A percentile compares a stretch with the other conserved stretches of the same genome.
phyloP scores from a whole-genome alignment of 2,888 invertebrate genomes.

The Mesopsocus fuscifrons region DNA sequence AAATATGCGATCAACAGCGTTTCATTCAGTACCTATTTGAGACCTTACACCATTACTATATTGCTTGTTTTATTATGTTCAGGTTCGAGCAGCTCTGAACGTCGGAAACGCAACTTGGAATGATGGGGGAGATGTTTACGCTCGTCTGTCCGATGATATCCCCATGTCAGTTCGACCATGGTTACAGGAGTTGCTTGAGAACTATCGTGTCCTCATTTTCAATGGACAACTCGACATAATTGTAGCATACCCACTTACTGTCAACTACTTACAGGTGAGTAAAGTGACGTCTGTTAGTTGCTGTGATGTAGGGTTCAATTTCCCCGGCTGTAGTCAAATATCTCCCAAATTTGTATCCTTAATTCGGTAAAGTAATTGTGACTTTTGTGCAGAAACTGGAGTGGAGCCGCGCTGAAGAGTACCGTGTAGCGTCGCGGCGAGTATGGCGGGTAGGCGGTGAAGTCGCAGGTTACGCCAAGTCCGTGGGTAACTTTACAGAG shows the following conservation, averaged over 20 bases:
- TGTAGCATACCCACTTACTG: conserved; percentile 66
- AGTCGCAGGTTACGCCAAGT: conserved; percentile 57
- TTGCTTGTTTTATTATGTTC: too few relatives aligned
- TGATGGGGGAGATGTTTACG: conserved; percentile 42
- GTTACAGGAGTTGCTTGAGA: conserved; percentile 39
- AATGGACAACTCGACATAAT: conserved; percentile 86
- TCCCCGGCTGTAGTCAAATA: too few relatives aligned
- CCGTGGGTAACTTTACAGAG: conserved; percentile 49
- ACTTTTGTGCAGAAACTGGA: conserved; percentile 41
- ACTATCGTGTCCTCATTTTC: conserved; percentile 56
- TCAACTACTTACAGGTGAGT: conserved; percentile 40
- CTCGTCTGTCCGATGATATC: conserved; percentile 48
- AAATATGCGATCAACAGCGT: background rate
- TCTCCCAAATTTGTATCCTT: too few relatives aligned
- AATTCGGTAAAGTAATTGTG: too few relatives aligned
- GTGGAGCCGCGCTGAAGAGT: conserved; percentile 44
- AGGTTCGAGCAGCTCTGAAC: conserved; percentile 54
- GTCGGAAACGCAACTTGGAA: conserved; percentile 61
- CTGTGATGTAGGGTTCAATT: too few relatives aligned
- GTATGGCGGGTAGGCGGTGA: conserved; percentile 49
- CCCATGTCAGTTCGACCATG: conserved; percentile 61
- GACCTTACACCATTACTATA: too few relatives aligned
- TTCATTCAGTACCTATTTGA: background rate
- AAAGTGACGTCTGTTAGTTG: too few relatives aligned
- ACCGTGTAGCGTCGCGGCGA: conserved; percentile 41